Percentiles rank a stretch among this genome's conserved stretches.
These are phyloP conservation scores for Elaeidobius kamerunicus DNA, from an alignment of 2,888 invertebrate genomes.

Conservation along the genomic window DNA sequence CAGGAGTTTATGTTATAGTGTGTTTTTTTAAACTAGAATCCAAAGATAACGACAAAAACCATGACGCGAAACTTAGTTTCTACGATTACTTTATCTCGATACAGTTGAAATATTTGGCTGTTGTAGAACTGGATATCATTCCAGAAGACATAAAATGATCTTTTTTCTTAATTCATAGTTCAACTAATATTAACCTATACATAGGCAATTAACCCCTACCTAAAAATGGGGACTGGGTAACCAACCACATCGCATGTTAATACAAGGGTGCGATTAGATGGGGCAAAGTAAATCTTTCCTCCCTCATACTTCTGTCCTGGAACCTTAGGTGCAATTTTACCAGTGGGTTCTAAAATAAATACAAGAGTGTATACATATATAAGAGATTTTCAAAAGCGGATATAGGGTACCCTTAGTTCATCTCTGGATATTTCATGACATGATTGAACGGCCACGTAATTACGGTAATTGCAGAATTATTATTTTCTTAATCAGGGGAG, in stretches of 20 bases:
- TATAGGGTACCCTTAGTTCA: conserved; percentile 22
- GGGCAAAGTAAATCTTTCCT: conserved; percentile 58
- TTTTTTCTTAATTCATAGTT: no score
- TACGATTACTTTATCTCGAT: background rate
- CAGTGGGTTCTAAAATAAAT: conserved; percentile 56
- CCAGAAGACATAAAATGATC: no score
- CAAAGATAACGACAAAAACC: no score
- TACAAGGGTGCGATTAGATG: conserved; percentile 54
- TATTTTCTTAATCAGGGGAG: no score
- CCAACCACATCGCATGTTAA: conserved; percentile 68
- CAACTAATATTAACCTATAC: no score
- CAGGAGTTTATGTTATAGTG: no score
- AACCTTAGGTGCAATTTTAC: conserved; percentile 60
- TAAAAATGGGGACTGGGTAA: conserved; percentile 66
- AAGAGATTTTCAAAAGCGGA: background rate
- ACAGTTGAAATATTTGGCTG: no score
- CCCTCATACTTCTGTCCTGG: conserved; percentile 54
- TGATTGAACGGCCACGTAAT: background rate
- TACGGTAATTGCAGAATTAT: no score
- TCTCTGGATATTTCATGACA: background rate
- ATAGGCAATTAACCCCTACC: conserved; percentile 56
- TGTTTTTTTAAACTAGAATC: no score
- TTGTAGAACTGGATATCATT: no score
- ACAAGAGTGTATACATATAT: background rate
- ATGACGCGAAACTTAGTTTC: no score